A percentile compares a stretch with the other conserved stretches of the same genome.
Evolutionary conservation across 2,113 vertebrate genomes (phyloP).

Genomic region (Lathamus discolor): DNA sequence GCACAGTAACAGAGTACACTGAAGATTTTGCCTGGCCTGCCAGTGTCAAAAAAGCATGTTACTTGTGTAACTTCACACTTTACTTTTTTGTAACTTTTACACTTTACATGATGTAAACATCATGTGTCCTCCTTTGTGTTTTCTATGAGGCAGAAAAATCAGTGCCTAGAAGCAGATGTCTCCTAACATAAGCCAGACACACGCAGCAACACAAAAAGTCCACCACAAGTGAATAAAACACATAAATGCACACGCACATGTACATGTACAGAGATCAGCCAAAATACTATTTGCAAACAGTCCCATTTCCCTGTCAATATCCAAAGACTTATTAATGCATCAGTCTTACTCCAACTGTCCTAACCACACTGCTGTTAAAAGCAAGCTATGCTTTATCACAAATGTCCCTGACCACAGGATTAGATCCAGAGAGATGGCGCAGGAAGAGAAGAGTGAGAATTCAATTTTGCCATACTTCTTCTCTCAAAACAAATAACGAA

Average conservation of each 20-base stretch:
- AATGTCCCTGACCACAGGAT: not conserved
- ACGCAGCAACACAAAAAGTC: not conserved
- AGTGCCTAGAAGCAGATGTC: not conserved
- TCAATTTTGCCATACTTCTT: not conserved
- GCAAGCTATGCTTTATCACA: not conserved
- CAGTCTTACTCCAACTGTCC: not conserved
- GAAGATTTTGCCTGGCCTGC: not conserved
- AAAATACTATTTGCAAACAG: not conserved
- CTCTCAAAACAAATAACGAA: constrained; percentile 17
- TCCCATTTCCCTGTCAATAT: not conserved
- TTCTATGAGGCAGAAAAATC: not conserved
- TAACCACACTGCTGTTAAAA: not conserved
- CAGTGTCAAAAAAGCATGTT: not conserved
- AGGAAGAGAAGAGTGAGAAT: not conserved
- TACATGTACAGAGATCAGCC: rapidly evolving
- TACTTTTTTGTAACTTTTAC: too few species aligned
- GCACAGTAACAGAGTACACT: not conserved
- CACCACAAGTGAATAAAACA: not conserved
- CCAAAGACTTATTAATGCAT: not conserved
- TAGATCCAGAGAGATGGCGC: not conserved
- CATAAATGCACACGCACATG: rapidly evolving
- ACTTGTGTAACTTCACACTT: too few species aligned
- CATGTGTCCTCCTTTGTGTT: not conserved
- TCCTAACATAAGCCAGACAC: not conserved
- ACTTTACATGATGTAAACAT: not conserved